These are phyloP conservation scores for Neria commutata DNA, from an alignment of 2,888 invertebrate species.

Conservation along the genomic window DNA sequence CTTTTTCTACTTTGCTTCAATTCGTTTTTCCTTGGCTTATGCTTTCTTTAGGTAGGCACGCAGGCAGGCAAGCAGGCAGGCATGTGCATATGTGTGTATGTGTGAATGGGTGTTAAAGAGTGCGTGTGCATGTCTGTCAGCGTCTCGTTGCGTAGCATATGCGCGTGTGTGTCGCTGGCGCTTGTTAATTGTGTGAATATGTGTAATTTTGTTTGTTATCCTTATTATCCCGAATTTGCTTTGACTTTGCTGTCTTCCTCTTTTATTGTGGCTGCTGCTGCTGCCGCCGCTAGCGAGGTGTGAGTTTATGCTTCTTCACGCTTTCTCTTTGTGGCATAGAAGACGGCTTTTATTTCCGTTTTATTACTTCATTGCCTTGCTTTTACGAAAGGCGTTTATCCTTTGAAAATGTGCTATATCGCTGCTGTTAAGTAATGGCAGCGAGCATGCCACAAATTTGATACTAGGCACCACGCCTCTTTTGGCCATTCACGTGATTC, in stretches of 20 bases:
- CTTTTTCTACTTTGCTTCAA: slow-evolving; percentile 1
- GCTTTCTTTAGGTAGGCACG: neutral
- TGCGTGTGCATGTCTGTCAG: neutral
- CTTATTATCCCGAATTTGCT: neutral
- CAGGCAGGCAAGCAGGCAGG: no score
- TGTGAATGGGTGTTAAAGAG: neutral
- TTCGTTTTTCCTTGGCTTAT: neutral
- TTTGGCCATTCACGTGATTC: no score
- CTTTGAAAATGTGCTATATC: slow-evolving; percentile 2
- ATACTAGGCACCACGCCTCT: no score
- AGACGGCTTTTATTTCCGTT: neutral
- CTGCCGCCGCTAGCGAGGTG: neutral
- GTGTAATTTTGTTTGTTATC: slow-evolving; percentile 3
- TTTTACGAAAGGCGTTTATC: slow-evolving; percentile 1
- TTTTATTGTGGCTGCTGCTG: slow-evolving; percentile 1
- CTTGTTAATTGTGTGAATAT: slow-evolving; percentile 9
- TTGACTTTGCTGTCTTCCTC: neutral
- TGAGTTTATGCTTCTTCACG: neutral
- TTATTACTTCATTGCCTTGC: neutral
- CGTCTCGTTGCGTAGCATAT: no score
- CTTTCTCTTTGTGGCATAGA: neutral
- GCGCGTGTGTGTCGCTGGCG: neutral
- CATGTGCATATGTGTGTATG: neutral
- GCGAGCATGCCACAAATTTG: slow-evolving; percentile 5
- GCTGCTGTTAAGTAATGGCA: slow-evolving; percentile 13